Percentiles rank a stretch among this genome's conserved stretches.
Conservation (phyloP, 2,888 invertebrate genomes). For the Acrobasis suavella region DNA sequence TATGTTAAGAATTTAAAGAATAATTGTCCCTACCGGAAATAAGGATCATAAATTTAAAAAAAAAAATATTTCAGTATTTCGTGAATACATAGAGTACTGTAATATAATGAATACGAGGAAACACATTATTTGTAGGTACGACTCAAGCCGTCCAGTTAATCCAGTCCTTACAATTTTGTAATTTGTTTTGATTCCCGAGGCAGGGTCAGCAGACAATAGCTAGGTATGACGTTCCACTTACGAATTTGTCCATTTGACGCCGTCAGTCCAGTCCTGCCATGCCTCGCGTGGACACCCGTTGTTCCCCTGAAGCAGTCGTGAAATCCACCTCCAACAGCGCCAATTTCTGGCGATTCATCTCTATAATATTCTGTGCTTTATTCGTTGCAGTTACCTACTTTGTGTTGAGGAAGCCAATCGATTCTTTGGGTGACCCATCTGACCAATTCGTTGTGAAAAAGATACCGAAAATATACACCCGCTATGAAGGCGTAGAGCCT, state of each 20-base stretch:
- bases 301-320: slow-evolving; percentile 49
- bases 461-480: slow-evolving; percentile 63
- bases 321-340: slow-evolving; percentile 56
- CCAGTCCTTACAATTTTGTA: no score
- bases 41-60: no score
- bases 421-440: slow-evolving; percentile 60
- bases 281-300: slow-evolving; percentile 67
- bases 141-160: no score
- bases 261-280: slow-evolving; percentile 71
- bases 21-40: no score
- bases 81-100: no score
- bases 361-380: slow-evolving; percentile 43
- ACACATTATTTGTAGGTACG: no score
- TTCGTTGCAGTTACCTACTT: slow-evolving; percentile 52
- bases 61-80: no score
- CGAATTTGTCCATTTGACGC: slow-evolving; percentile 47
- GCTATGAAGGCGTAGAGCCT: slow-evolving; percentile 66
- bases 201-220: slow-evolving; percentile 27
- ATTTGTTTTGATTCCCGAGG: no score
- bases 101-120: no score
- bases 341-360: slow-evolving; percentile 54
- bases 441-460: slow-evolving; percentile 62
- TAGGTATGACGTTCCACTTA: slow-evolving; percentile 55
- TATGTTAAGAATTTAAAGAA: no score
- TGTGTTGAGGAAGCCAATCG: slow-evolving; percentile 48